Evolutionary conservation across 2,888 invertebrate genomes (phyloP).

Genomic region (Ommatoiulus sabulosus): DNA sequence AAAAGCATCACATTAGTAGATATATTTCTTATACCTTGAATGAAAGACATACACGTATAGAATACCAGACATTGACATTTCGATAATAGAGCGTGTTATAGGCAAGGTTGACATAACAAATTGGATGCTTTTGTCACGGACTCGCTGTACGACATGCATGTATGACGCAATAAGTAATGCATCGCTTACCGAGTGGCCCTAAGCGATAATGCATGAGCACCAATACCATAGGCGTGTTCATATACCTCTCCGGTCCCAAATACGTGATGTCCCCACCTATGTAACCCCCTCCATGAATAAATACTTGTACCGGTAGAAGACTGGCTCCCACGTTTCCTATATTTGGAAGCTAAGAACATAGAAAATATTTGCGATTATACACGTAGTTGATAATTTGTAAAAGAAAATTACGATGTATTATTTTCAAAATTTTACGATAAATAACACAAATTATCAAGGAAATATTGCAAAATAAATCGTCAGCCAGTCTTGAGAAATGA

Average conservation of each 20-base stretch:
- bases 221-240: constrained; percentile 52
- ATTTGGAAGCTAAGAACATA: not conserved
- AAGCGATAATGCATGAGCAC: constrained; percentile 57
- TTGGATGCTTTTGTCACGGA: no score
- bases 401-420: no score
- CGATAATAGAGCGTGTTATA: not conserved
- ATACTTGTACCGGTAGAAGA: constrained; percentile 21
- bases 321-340: not conserved
- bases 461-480: no score
- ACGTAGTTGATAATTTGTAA: no score
- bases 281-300: constrained; percentile 54
- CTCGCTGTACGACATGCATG: not conserved
- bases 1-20: not conserved
- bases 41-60: not conserved
- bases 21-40: not conserved
- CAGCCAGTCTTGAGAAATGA: no score
- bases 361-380: no score
- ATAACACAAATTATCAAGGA: no score
- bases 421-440: no score
- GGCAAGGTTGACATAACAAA: no score
- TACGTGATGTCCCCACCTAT: not conserved
- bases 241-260: constrained; percentile 48
- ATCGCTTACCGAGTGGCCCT: constrained; percentile 53
- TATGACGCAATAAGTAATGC: not conserved
- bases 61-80: not conserved